phyloP scores from a whole-genome alignment of 2,888 invertebrate genomes.

The Cephus runcator region DNA sequence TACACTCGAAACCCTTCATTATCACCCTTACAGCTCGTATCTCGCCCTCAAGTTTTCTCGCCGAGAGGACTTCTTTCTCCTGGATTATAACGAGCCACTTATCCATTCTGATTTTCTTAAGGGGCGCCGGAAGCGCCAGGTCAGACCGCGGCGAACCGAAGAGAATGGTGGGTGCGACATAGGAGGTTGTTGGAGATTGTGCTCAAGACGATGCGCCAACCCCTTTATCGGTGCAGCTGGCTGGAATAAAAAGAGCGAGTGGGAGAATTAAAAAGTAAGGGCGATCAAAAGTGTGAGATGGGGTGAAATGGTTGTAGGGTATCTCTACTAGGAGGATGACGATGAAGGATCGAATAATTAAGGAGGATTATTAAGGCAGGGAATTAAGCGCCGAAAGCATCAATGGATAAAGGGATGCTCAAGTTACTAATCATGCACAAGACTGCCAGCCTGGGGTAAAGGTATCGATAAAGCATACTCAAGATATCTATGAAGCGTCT shows the following conservation, averaged over 20 bases:
- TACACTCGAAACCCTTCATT: too few species aligned
- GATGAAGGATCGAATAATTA: conserved; percentile 5
- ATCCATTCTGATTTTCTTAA: conserved; percentile 48
- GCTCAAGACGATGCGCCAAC: not conserved
- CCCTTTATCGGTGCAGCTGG: too few species aligned
- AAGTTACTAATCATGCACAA: too few species aligned
- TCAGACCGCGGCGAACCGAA: too few species aligned
- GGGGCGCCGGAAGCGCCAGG: conserved; percentile 19
- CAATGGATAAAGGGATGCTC: too few species aligned
- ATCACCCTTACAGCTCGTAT: too few species aligned
- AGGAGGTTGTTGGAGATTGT: conserved; percentile 13
- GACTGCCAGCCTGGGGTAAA: too few species aligned
- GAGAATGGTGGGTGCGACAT: conserved; percentile 20
- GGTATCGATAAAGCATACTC: too few species aligned
- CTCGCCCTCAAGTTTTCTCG: not conserved
- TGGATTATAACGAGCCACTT: conserved; percentile 44
- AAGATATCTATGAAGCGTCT: too few species aligned
- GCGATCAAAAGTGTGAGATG: conserved; percentile 6
- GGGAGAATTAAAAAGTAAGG: not conserved
- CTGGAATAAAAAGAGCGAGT: conserved; percentile 8
- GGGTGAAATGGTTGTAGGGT: conserved; percentile 22
- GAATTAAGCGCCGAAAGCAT: too few species aligned
- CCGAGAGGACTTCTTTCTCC: conserved; percentile 30
- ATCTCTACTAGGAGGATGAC: conserved; percentile 23
- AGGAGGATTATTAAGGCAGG: not conserved